Base-by-base conservation (phyloP, 2,797 vertebrate genomes). In the Xyrichtys novacula region DNA sequence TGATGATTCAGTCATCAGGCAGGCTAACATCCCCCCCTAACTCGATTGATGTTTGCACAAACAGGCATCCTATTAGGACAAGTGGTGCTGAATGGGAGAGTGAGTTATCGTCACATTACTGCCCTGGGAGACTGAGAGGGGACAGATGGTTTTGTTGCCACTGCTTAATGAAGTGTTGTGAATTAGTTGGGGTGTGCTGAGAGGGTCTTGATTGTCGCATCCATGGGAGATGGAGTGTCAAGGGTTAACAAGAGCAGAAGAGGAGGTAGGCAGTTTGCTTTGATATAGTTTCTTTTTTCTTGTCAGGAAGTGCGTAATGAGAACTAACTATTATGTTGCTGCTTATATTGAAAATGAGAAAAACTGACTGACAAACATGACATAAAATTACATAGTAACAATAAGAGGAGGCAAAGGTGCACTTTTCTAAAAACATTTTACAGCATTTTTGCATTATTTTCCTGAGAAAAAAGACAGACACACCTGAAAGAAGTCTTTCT, bases 61-160 rank as follows among this genome's bases (percentile, higher is more conserved):
- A 89, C 76, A 85, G 86, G 81, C 77, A 81, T 78, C 81, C 87
- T 76, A 92, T 91, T 90, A 91, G 78, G 80, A 85, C 82, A 85
- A 91, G 88, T 89, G 89, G 76, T 80, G 63, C 74, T 86, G 85
- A 85, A 89, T 85, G 81, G 68, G 71, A 85, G 85, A 80, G 79
- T 88, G 84, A 90, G 85, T 90, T 91, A 91, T 90, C 22, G 80
- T 88, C 84, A 88, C 88, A 86, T 90, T 86, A 85, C 85, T 78
- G 88, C 71, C 84, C 75, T 59, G 80, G 85, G 88, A 88, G 84
- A 87, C 78, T 83, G 85, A 89, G 80, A 84, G 83, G 84, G 78
- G 76, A 85, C 88, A 89, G 88, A 87, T 86, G 86, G 85, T 88
- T 87, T 85, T 87, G 86, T 89, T 91, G 85, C 83, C 84, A 79